Base-by-base conservation (phyloP, 2,113 vertebrate species). In the Hippocampus mohnikei region DNA sequence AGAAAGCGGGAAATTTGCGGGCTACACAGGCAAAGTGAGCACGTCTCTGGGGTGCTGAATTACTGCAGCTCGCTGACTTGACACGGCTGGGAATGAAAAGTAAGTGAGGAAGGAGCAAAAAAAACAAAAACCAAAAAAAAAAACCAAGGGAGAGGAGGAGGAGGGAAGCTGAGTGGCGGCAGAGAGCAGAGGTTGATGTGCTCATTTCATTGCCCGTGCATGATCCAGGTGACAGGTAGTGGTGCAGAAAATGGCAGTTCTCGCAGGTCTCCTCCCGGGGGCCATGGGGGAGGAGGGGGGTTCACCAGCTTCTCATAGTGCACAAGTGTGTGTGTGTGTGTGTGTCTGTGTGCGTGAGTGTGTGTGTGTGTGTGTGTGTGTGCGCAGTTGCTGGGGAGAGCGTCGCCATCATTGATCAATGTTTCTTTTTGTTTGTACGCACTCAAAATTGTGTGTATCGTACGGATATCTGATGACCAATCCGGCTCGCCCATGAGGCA, bases 221-320 rank as follows among this genome's bases (percentile, higher is more conserved):
- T 77, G 74, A 88, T 84, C 79, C 88, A 81, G 85, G 81, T 88
- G 88, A 88, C 87, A 87, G 86, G 85, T 90, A 82, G 73, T 81
- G 81, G 81, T 82, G 85, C 81, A 83, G 81, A 79, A 89, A 91
- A 87, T 82, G 85, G 83, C 84, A 81, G 77, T 25, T 79, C 86
- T 88, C 74, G 67, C 72, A 56, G 86, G 86, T 78, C 69, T 78
- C 69, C 82, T 87, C 84, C 83, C 75, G 16, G 55, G 33, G 33
- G 33, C 6, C 0, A 6, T 37, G 33, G 33, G 33, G 33, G 33
- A 37, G 5, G 33, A 72, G 81, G 76, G 71, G 71, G 42, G 60
- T 59, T 75, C 62, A 5, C 69, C 77, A 59, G 72, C 61, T 53
- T 41, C 70, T 72, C 79, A 44, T 71, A 76, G 71, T 74, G 61